phyloP scores from a whole-genome alignment of 1,140 invertebrate species.

The Musca vetustissima region DNA sequence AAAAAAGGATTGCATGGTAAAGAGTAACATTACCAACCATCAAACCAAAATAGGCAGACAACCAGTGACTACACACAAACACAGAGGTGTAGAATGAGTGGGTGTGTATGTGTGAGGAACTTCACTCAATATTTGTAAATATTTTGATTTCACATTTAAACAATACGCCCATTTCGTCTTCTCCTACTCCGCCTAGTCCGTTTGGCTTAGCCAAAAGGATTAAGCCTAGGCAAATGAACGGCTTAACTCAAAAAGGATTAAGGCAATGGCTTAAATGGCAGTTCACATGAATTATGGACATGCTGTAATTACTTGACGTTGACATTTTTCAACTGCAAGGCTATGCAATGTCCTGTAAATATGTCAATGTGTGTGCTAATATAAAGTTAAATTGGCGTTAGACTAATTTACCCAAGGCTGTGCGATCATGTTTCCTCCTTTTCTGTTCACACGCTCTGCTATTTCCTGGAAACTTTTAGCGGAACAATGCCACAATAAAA shows the following conservation, averaged over 20 bases:
- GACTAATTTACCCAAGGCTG: not conserved
- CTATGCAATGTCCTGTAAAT: too few relatives aligned
- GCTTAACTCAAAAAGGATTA: slow-evolving; percentile 3
- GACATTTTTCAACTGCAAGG: not conserved
- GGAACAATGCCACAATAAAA: too few relatives aligned
- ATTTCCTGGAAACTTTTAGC: too few relatives aligned
- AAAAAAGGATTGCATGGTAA: too few relatives aligned
- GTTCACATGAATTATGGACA: not conserved
- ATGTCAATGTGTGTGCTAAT: not conserved
- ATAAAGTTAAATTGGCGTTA: slow-evolving; percentile 16
- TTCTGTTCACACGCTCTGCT: too few relatives aligned
- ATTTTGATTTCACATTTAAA: slow-evolving; percentile 16
- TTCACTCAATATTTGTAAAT: not conserved
- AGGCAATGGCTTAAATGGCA: not conserved
- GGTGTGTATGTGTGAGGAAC: not conserved
- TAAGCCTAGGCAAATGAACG: not conserved
- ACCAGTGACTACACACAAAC: too few relatives aligned
- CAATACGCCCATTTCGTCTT: not conserved
- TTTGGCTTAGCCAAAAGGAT: not conserved
- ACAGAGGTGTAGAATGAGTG: not conserved
- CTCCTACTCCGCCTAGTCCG: too few relatives aligned
- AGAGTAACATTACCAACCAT: too few relatives aligned
- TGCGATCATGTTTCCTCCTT: not conserved
- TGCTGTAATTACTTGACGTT: slow-evolving; percentile 4
- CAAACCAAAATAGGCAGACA: too few relatives aligned